Conservation (phyloP, 1,140 invertebrate genomes). For the Sitophilus oryzae region DNA sequence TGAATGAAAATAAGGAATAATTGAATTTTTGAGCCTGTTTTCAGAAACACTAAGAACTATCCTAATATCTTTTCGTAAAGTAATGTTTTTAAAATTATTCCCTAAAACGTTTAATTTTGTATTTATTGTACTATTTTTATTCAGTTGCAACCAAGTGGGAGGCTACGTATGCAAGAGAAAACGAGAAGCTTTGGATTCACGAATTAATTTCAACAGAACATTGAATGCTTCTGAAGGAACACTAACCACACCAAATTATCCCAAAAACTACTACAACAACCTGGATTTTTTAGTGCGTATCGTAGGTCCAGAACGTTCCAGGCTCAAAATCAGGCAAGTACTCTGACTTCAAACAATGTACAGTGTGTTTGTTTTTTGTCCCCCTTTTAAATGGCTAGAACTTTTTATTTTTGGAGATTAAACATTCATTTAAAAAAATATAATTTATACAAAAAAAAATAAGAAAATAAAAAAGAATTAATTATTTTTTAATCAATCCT, state of each 20-base stretch:
- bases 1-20: neutral
- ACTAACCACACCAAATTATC: constrained; percentile 58
- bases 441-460: too few species aligned
- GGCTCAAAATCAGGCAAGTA: constrained; percentile 52
- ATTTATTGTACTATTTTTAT: too few species aligned
- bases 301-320: constrained; percentile 51
- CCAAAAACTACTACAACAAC: constrained; percentile 60
- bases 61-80: too few species aligned
- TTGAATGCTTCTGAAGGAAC: constrained; percentile 50
- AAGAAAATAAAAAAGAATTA: too few species aligned
- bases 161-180: constrained; percentile 51
- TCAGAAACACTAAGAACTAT: too few species aligned
- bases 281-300: constrained; percentile 60
- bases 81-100: too few species aligned
- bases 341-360: too few species aligned
- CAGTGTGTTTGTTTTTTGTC: too few species aligned
- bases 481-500: neutral
- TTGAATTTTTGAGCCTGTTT: neutral
- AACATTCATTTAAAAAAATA: too few species aligned
- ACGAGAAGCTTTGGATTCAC: constrained; percentile 27
- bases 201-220: constrained; percentile 45
- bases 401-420: too few species aligned
- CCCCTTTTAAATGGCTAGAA: too few species aligned
- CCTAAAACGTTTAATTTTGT: too few species aligned
- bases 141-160: constrained; percentile 38